Conservation (phyloP, 2,797 vertebrate genomes). For the Pogonophryne albipinna region DNA sequence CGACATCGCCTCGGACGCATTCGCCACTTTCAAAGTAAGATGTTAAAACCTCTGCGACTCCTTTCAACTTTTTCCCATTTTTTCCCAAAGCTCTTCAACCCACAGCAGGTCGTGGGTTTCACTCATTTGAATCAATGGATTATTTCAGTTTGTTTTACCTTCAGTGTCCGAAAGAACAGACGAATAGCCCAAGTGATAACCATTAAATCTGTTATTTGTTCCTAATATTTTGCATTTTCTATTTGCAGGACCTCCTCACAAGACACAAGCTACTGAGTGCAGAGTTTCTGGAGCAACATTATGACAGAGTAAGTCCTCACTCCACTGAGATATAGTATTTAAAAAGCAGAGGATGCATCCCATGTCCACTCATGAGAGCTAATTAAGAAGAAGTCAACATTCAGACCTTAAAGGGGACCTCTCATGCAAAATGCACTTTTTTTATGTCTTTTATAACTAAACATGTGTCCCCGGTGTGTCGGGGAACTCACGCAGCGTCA, state of each 20-base stretch:
- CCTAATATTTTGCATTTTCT: slow-evolving; percentile 28
- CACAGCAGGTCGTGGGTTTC: too few relatives aligned
- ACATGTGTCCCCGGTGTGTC: too few relatives aligned
- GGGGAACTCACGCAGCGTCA: too few relatives aligned
- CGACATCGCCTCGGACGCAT: slow-evolving; percentile 97
- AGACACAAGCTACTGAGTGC: slow-evolving; percentile 98
- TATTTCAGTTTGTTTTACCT: slow-evolving; percentile 5
- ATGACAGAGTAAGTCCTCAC: slow-evolving; percentile 91
- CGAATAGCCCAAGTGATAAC: not conserved
- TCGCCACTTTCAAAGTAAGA: slow-evolving; percentile 97
- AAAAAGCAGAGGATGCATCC: too few relatives aligned
- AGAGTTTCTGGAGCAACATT: slow-evolving; percentile 98
- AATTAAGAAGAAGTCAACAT: too few relatives aligned
- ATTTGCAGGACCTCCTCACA: slow-evolving; percentile 94
- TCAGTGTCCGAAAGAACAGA: not conserved
- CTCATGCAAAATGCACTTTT: too few relatives aligned
- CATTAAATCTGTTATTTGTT: not conserved
- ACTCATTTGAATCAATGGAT: not conserved
- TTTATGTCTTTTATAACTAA: too few relatives aligned
- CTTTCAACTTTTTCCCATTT: too few relatives aligned
- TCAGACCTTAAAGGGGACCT: too few relatives aligned
- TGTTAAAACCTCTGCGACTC: not conserved
- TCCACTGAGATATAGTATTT: too few relatives aligned
- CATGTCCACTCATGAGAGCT: too few relatives aligned
- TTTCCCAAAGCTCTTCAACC: too few relatives aligned